A percentile compares a stretch with the other conserved stretches of the same genome.
Evolutionary conservation across 2,888 invertebrate species (phyloP).

Genomic region (Rhorus exstirpatorius): DNA sequence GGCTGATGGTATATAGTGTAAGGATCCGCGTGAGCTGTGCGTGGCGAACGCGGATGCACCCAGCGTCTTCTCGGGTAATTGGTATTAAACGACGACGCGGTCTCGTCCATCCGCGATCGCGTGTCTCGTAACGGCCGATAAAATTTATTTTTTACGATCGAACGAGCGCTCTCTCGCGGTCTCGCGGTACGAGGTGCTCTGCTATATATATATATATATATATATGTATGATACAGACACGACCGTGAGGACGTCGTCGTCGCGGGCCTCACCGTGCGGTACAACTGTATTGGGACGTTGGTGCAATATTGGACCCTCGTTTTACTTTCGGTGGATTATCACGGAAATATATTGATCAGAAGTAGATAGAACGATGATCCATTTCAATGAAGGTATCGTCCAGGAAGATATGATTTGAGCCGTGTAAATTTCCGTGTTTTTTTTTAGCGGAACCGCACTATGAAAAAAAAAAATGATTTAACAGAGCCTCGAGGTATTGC

Average conservation of each 20-base stretch:
- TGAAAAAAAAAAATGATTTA: too few relatives aligned
- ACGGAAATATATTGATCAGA: too few relatives aligned
- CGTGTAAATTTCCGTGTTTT: too few relatives aligned
- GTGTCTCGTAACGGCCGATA: slow-evolving; percentile 72
- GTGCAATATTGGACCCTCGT: background rate
- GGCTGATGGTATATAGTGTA: slow-evolving; percentile 18
- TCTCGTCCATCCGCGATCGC: slow-evolving; percentile 68
- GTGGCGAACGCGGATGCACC: slow-evolving; percentile 70
- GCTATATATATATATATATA: too few relatives aligned
- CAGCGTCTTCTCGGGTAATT: slow-evolving; percentile 70
- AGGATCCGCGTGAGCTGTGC: slow-evolving; percentile 58
- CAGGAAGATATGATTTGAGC: too few relatives aligned
- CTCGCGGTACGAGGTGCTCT: slow-evolving; percentile 58
- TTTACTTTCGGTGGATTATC: too few relatives aligned
- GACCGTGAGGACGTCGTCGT: slow-evolving; percentile 48
- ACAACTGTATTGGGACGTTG: background rate
- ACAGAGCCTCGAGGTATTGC: too few relatives aligned
- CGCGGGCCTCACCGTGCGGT: slow-evolving; percentile 26
- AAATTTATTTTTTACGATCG: slow-evolving; percentile 73
- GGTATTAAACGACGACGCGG: slow-evolving; percentile 75
- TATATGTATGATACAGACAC: slow-evolving; percentile 17
- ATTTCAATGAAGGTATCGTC: too few relatives aligned
- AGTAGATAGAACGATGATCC: too few relatives aligned
- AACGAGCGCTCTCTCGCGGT: slow-evolving; percentile 43
- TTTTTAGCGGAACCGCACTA: too few relatives aligned